phyloP scores from a whole-genome alignment of 2,888 invertebrate species.

The Ptychoptera contaminata region DNA sequence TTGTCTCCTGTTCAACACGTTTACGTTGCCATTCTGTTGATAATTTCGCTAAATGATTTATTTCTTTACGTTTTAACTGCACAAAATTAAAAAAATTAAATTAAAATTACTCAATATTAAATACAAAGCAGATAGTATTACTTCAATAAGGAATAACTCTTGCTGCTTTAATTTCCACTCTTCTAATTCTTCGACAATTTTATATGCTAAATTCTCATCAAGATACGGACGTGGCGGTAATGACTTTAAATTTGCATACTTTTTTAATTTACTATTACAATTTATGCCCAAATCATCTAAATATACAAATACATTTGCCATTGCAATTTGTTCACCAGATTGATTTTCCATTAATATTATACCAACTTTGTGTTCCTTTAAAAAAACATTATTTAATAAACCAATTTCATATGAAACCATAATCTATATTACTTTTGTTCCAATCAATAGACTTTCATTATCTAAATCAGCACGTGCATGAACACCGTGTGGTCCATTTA shows the following conservation, averaged over 20 bases:
- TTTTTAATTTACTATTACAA: slow-evolving; percentile 11
- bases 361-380: slow-evolving; percentile 4
- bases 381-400: neutral
- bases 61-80: slow-evolving; percentile 39
- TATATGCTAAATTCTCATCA: slow-evolving; percentile 27
- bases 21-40: slow-evolving; percentile 42
- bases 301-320: slow-evolving; percentile 12
- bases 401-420: neutral
- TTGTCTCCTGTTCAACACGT: slow-evolving; percentile 37
- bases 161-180: slow-evolving; percentile 58
- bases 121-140: neutral
- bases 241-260: neutral
- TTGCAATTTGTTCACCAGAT: slow-evolving; percentile 10
- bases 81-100: neutral
- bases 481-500: slow-evolving; percentile 12
- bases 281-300: slow-evolving; percentile 12
- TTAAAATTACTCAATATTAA: neutral
- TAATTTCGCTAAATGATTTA: slow-evolving; percentile 35
- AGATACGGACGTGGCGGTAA: slow-evolving; percentile 5
- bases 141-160: slow-evolving; percentile 41
- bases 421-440: slow-evolving; percentile 6
- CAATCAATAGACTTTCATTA: slow-evolving; percentile 10
- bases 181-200: slow-evolving; percentile 49
- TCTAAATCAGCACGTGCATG: slow-evolving; percentile 12
- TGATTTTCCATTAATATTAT: slow-evolving; percentile 12